Base-by-base conservation (phyloP, 2,888 invertebrate genomes). In the Metacarcinus magister region DNA sequence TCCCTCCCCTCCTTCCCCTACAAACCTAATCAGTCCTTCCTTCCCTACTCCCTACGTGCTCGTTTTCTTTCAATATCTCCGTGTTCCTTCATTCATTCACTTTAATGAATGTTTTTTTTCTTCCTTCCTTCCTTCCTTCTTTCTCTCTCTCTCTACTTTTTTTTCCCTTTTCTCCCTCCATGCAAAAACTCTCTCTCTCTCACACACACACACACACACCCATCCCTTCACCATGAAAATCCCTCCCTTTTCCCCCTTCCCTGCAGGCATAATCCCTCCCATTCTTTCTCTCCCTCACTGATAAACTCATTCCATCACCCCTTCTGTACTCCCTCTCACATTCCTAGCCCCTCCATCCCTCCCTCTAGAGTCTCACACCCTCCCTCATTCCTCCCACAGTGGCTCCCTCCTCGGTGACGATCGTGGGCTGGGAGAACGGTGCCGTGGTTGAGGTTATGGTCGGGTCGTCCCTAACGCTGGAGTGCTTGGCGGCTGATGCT, bases 401-500 rank as follows among this genome's bases (percentile, higher is more conserved):
- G 94, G 94, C 95, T 0, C 97, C 97, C 8, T 96, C 89, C 16
- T 95, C 96, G 13, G 92, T 97, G 28, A 96, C 60, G 54, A 96
- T 97, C 75, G 96, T 96, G 46, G 97, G 96, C 19, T 97, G 97
- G 97, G 82, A 90, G 32, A 95, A 96, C 28, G 97, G 95, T 10
- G 94, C 97, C 0, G 96, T 97, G 39, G 97, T 97, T 82, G 96
- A 97, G 92, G 95, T 97, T 39, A 92, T 96, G 82, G 91, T 94
- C 32, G 97, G 97, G 60, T 93, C 95, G 2, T 95, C 97, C 46
- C 87, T 97, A 32, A 94, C 95, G 32, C 89, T 97, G 23, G 97
- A 97, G 96, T 97, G 97, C 46, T 96, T 96, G 16, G 97, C 96
- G 28, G 91, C 96, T n/a, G 97, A 97, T 48, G 96, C 97, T 3